Evolutionary conservation across 92 coral and sea anemone genomes (phyloP).

Genomic region (Zoanthus sansibaricus): DNA sequence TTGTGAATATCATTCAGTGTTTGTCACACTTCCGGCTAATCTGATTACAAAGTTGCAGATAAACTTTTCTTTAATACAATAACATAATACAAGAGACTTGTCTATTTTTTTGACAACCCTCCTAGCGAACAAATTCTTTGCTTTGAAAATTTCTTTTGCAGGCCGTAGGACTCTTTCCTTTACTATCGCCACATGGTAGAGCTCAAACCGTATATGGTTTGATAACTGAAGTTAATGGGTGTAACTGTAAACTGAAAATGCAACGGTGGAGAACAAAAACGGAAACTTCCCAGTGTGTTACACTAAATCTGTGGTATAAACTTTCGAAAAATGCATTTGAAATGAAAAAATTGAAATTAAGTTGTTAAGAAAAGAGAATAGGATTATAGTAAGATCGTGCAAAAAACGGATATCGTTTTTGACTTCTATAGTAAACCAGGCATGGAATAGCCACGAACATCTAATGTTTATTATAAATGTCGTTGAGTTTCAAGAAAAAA

Average conservation of each 20-base stretch:
- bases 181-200: constrained; percentile 19
- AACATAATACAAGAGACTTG: constrained; percentile 18
- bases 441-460: not conserved
- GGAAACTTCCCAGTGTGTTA: not conserved
- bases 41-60: constrained; percentile 37
- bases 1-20: constrained; percentile 16
- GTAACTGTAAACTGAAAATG: not conserved
- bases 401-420: not conserved
- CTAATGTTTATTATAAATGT: not conserved
- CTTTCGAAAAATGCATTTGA: not conserved
- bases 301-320: constrained; percentile 10
- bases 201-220: not conserved
- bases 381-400: not conserved
- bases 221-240: constrained; percentile 19
- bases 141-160: constrained; percentile 10
- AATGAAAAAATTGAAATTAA: not conserved
- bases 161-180: not conserved
- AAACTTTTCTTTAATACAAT: constrained; percentile 32
- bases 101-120: constrained; percentile 35
- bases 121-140: constrained; percentile 19
- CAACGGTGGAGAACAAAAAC: not conserved
- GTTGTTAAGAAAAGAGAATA: not conserved
- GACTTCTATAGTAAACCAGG: not conserved
- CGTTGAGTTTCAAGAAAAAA: not conserved
- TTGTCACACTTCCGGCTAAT: constrained; percentile 41